phyloP scores from a whole-genome alignment of 1,140 invertebrate species.

The Zophobas atratus region DNA sequence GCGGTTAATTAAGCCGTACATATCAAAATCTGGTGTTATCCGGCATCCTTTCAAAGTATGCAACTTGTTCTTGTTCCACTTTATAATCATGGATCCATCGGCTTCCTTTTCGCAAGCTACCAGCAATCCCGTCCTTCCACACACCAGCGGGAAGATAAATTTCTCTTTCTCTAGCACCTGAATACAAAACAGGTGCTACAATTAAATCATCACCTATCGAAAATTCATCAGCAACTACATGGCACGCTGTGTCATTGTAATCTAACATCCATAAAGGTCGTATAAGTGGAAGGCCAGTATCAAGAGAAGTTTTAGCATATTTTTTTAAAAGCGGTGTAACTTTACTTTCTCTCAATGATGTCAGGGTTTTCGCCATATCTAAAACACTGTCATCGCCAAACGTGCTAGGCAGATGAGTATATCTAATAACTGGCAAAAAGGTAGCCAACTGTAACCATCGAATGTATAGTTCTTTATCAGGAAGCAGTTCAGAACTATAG shows the following conservation, averaged over 20 bases:
- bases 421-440: slow-evolving; percentile 93
- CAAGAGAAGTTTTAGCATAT: slow-evolving; percentile 82
- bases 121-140: slow-evolving; percentile 92
- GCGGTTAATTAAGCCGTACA: too few relatives aligned
- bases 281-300: slow-evolving; percentile 87
- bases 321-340: slow-evolving; percentile 84
- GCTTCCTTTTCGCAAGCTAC: slow-evolving; percentile 86
- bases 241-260: slow-evolving; percentile 84
- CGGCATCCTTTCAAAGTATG: slow-evolving; percentile 89
- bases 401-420: slow-evolving; percentile 89
- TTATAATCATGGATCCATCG: slow-evolving; percentile 91
- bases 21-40: slow-evolving; percentile 84
- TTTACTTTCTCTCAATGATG: slow-evolving; percentile 81
- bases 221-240: slow-evolving; percentile 90
- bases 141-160: slow-evolving; percentile 91
- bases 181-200: slow-evolving; percentile 89
- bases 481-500: slow-evolving; percentile 72
- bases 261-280: slow-evolving; percentile 94
- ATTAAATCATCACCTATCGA: slow-evolving; percentile 92
- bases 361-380: slow-evolving; percentile 83
- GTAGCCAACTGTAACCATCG: slow-evolving; percentile 96
- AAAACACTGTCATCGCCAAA: slow-evolving; percentile 85
- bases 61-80: slow-evolving; percentile 84
- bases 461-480: slow-evolving; percentile 91
- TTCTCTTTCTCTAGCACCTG: slow-evolving; percentile 69